Evolutionary conservation across 2,113 vertebrate genomes (phyloP).

Genomic region (Passer domesticus): DNA sequence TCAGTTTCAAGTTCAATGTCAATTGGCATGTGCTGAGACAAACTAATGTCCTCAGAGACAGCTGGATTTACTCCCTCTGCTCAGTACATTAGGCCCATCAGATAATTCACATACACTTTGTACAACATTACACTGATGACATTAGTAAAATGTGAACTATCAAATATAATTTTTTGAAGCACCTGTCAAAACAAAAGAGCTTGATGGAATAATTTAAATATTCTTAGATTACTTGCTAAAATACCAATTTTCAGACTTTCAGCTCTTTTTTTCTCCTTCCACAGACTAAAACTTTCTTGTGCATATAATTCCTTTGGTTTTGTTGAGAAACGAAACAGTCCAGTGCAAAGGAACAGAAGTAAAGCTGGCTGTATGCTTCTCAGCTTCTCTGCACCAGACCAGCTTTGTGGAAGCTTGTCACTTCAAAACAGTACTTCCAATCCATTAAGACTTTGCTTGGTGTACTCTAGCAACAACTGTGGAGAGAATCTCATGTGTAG

Average conservation of each 20-base stretch:
- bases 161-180: background rate
- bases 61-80: background rate
- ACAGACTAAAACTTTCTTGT: background rate
- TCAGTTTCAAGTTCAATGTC: background rate
- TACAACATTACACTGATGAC: background rate
- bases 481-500: background rate
- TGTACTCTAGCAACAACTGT: background rate
- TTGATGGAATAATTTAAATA: background rate
- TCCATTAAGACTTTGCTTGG: background rate
- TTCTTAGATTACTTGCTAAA: background rate
- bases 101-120: background rate
- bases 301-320: background rate
- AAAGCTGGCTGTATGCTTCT: background rate
- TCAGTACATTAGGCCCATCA: background rate
- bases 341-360: background rate
- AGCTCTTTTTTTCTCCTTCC: background rate
- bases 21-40: background rate
- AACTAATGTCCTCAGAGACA: background rate
- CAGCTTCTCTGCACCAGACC: background rate
- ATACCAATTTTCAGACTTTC: background rate
- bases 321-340: background rate
- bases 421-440: background rate
- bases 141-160: background rate
- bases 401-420: background rate
- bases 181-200: background rate